A percentile compares a stretch with the other conserved stretches of the same genome.
phyloP scores from a whole-genome alignment of 2,797 vertebrate genomes.

The Poeciliopsis turneri region DNA sequence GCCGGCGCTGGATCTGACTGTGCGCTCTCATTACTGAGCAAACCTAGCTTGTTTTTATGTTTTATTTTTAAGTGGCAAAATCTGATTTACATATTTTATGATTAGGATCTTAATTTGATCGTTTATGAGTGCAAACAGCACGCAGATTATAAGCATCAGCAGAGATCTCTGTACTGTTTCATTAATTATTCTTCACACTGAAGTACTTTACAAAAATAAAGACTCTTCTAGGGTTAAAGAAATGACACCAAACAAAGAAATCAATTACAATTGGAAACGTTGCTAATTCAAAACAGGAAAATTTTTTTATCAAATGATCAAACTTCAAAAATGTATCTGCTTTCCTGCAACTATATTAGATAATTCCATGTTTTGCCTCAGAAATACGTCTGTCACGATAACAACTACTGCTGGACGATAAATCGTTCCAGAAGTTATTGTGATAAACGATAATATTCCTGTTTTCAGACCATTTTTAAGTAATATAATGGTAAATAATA shows the following conservation, averaged over 20 bases:
- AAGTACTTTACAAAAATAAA: neutral
- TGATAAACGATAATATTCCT: too few relatives aligned
- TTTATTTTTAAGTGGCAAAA: constrained; percentile 28
- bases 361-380: neutral
- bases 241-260: neutral
- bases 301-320: neutral
- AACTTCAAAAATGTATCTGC: neutral
- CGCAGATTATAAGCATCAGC: constrained; percentile 13
- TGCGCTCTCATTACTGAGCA: constrained; percentile 32
- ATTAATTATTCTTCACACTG: constrained; percentile 6
- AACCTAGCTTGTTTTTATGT: constrained; percentile 39
- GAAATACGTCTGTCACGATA: too few relatives aligned
- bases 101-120: constrained; percentile 31
- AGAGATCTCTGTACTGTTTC: constrained; percentile 12
- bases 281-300: neutral
- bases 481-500: too few relatives aligned
- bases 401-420: too few relatives aligned
- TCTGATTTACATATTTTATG: constrained; percentile 52
- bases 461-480: too few relatives aligned
- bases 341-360: neutral
- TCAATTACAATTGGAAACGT: neutral
- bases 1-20: constrained; percentile 32
- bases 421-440: too few relatives aligned
- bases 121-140: constrained; percentile 12
- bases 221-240: neutral